Evolutionary conservation across 2,888 invertebrate species (phyloP).

Genomic region (Iphiclides podalirius): DNA sequence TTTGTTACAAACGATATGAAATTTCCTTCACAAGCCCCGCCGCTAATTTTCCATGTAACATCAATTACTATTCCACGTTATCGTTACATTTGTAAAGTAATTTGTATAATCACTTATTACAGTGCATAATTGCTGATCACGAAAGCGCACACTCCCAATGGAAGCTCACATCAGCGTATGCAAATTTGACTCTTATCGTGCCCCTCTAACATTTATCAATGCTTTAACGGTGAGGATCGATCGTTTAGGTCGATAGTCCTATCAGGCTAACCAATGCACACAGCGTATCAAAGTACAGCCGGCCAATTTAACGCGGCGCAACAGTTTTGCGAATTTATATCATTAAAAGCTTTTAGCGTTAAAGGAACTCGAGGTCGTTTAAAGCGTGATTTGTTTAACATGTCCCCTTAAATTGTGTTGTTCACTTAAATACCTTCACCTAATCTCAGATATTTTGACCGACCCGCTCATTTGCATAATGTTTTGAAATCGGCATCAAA

Average conservation of each 20-base stretch:
- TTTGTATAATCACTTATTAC: slow-evolving; percentile 6
- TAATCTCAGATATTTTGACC: slow-evolving; percentile 5
- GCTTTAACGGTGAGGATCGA: not conserved
- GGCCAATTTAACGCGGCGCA: slow-evolving; percentile 2
- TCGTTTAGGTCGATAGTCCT: slow-evolving; percentile 3
- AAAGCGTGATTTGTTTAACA: slow-evolving; percentile 13
- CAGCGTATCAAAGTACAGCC: slow-evolving; percentile 1
- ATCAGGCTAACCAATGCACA: slow-evolving; percentile 2
- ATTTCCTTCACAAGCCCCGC: not conserved
- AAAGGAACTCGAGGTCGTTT: slow-evolving; percentile 9
- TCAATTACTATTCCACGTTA: not conserved
- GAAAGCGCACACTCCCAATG: not conserved
- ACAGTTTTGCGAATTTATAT: slow-evolving; percentile 11
- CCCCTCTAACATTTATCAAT: not conserved
- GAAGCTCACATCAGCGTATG: slow-evolving; percentile 1
- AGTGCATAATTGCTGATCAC: not conserved
- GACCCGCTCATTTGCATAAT: not conserved
- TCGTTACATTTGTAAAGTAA: not conserved
- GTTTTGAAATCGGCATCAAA: not conserved
- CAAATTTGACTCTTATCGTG: slow-evolving; percentile 2
- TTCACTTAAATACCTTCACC: slow-evolving; percentile 3
- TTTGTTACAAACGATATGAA: too few relatives aligned
- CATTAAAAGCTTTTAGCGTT: slow-evolving; percentile 19
- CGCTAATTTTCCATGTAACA: not conserved
- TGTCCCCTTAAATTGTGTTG: not conserved